phyloP scores from a whole-genome alignment of 2,888 invertebrate species.

The Nomada ferruginata region DNA sequence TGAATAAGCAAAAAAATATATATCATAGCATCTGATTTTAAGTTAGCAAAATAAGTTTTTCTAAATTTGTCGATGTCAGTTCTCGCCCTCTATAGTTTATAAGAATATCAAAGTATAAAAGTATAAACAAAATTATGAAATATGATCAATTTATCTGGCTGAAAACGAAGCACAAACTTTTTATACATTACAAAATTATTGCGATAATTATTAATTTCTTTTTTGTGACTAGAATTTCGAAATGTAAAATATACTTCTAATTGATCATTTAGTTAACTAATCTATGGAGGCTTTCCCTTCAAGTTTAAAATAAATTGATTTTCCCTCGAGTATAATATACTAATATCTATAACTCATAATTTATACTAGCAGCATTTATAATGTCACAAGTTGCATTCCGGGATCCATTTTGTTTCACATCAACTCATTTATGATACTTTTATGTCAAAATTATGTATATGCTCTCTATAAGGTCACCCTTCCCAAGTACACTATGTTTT shows the following conservation, averaged over 20 bases:
- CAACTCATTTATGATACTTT: constrained; percentile 15
- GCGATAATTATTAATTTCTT: not conserved
- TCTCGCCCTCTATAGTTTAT: constrained; percentile 19
- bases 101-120: constrained; percentile 1
- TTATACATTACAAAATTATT: constrained; percentile 21
- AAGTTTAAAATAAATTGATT: constrained; percentile 14
- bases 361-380: constrained; percentile 5
- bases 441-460: constrained; percentile 7
- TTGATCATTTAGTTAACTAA: not conserved
- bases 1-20: constrained; percentile 10
- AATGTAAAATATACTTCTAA: constrained; percentile 12
- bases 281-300: not conserved
- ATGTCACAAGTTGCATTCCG: constrained; percentile 24
- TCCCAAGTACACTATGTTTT: constrained; percentile 24
- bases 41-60: constrained; percentile 36
- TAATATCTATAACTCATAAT: constrained; percentile 16
- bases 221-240: constrained; percentile 6
- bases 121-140: constrained; percentile 22
- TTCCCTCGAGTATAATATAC: constrained; percentile 10
- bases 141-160: constrained; percentile 20
- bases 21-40: not conserved
- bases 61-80: constrained; percentile 15
- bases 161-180: not conserved
- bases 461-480: constrained; percentile 32
- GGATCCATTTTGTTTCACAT: constrained; percentile 11